Evolutionary conservation across 2,797 vertebrate genomes (phyloP), one percentile per base, ranked within the genome.

Genomic region (Semaprochilodus insignis): DNA sequence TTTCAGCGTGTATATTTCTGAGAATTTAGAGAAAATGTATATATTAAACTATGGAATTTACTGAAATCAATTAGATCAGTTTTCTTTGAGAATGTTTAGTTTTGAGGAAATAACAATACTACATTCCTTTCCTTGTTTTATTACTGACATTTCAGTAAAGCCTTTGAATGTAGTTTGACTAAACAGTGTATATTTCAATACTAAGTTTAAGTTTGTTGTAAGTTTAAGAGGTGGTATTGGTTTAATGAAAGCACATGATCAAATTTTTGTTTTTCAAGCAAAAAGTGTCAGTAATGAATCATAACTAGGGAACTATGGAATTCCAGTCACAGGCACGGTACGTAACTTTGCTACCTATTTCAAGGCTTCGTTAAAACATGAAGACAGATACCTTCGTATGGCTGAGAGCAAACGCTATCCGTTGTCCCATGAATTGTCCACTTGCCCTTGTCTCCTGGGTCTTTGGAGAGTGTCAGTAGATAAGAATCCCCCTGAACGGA

Each of bases 361-460:
- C 40, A 63, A 62, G 25, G 1, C 59, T 65, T 0, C 51, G 21
- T 8, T 44, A 25, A 55, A 1, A 76, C 31, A 63, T 57, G 16
- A 66, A 66, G 13, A 1, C 31, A 40, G 84, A 86, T 96, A 99
- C 97, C 97, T 98, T 98, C 95, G 82, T 96, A 93, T 74, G 95
- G 94, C 86, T 93, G 92, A 4, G 95, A 94, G 83, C 97, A 99
- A 65, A 98, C 88, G 80, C 96, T 95, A 0, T 96, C 95, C 21
- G 82, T 76, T 6, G 96, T 96, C 77, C 96, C 96, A 2, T 92
- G 91, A 87, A 98, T 91, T 74, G 93, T 96, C 94, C 97, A 93
- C 54, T 95, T 89, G 91, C 95, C 97, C 89, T 95, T 96, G 0
- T 85, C 73, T 27, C 96, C 95, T 0, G 89, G 87, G 34, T 93